These are phyloP conservation scores for Aricia artaxerxes DNA, from an alignment of 2,888 invertebrate species.

Conservation along the genomic window DNA sequence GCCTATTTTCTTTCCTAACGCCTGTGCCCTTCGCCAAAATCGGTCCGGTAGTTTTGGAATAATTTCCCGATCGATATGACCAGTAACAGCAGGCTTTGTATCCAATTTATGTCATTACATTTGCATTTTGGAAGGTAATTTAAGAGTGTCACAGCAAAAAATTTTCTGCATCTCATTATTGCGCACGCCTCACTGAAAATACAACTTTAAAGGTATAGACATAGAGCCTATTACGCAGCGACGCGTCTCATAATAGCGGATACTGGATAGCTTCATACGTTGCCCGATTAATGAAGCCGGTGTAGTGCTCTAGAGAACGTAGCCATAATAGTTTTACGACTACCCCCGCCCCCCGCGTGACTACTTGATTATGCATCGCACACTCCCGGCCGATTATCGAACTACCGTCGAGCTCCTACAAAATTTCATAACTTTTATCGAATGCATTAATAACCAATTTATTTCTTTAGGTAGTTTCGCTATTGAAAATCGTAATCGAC, in stretches of 20 bases:
- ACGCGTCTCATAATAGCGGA: conserved; percentile 64
- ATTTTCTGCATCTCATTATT: conserved; percentile 1
- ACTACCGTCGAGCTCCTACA: conserved; percentile 72
- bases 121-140: conserved; percentile 10
- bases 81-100: not conserved
- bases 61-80: not conserved
- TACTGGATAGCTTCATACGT: conserved; percentile 71
- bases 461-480: not conserved
- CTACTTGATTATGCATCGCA: conserved; percentile 77
- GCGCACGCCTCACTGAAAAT: not conserved
- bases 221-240: conserved; percentile 36
- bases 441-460: conserved; percentile 29
- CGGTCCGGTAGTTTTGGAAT: not conserved
- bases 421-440: conserved; percentile 52
- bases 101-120: not conserved
- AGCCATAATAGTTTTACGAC: conserved; percentile 78
- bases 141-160: conserved; percentile 8
- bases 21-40: too few species aligned
- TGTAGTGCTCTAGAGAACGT: conserved; percentile 69
- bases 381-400: conserved; percentile 75
- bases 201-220: not conserved
- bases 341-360: conserved; percentile 51
- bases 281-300: conserved; percentile 77
- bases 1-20: too few species aligned
- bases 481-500: not conserved